Percentiles rank a stretch among this genome's conserved stretches.
phyloP scores from a whole-genome alignment of 92 coral and sea anemone species.

The Epizoanthus illoricatus region DNA sequence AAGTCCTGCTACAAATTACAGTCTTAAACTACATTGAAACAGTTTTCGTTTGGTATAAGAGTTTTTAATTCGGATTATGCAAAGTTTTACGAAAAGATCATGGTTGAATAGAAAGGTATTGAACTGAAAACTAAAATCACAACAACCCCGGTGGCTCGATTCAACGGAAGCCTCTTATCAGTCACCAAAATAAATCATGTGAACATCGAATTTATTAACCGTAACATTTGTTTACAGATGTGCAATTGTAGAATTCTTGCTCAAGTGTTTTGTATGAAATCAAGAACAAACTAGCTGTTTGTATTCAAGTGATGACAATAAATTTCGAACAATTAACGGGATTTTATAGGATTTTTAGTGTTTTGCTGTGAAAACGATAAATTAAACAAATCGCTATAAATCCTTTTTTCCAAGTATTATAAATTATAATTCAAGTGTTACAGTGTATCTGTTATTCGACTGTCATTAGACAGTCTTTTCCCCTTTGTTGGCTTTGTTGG shows the following conservation, averaged over 20 bases:
- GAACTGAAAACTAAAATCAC: constrained; percentile 13
- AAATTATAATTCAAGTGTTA: too few species aligned
- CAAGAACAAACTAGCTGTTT: too few species aligned
- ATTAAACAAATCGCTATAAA: background rate
- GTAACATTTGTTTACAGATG: background rate
- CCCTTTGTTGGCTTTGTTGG: too few species aligned
- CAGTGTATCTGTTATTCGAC: too few species aligned
- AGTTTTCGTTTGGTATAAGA: too few species aligned
- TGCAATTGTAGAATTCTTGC: too few species aligned
- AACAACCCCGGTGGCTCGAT: background rate
- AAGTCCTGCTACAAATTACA: too few species aligned
- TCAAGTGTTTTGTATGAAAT: too few species aligned
- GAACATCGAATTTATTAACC: constrained; percentile 1
- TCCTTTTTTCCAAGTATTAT: background rate
- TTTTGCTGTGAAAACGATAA: background rate
- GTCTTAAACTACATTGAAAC: too few species aligned
- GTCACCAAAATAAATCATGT: background rate
- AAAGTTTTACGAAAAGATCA: background rate
- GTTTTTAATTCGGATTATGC: too few species aligned
- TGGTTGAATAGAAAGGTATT: background rate
- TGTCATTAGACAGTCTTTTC: too few species aligned
- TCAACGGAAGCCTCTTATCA: background rate
- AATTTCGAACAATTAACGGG: too few species aligned
- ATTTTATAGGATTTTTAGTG: background rate
- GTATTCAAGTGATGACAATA: background rate